phyloP scores from a whole-genome alignment of 2,797 vertebrate genomes.

The Pterois miles region DNA sequence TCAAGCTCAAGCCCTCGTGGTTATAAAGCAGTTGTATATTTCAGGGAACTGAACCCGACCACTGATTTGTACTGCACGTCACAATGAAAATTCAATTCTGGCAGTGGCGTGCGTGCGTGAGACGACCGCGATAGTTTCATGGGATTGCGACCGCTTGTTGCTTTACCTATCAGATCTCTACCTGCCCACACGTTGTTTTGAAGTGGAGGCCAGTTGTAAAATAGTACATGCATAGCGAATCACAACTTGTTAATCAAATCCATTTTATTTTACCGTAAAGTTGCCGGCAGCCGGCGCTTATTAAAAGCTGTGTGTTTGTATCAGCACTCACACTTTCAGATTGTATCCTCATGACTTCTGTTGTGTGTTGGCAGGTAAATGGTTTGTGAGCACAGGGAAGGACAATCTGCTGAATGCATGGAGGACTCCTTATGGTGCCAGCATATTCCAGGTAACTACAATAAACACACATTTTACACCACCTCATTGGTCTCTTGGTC shows the following conservation, averaged over 20 bases:
- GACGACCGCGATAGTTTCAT: rapidly evolving
- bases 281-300: rapidly evolving
- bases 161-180: too few species aligned
- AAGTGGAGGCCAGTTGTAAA: too few species aligned
- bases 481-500: too few species aligned
- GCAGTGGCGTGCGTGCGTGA: too few species aligned
- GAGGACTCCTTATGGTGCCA: conserved; percentile 89
- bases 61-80: too few species aligned
- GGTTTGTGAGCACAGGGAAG: conserved; percentile 90
- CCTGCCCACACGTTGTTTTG: too few species aligned
- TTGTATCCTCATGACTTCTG: conserved; percentile 22
- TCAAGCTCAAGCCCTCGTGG: too few species aligned
- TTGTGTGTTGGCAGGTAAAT: conserved; percentile 83
- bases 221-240: neutral
- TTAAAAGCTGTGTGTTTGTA: neutral
- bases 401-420: conserved; percentile 89
- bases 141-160: too few species aligned
- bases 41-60: too few species aligned
- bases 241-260: neutral
- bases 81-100: too few species aligned
- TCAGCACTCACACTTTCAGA: neutral
- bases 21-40: too few species aligned
- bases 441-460: conserved; percentile 86
- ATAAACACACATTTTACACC: neutral
- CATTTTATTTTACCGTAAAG: too few species aligned